These are phyloP conservation scores for Cottoperca gobio DNA, from an alignment of 2,797 vertebrate species.

Conservation along the genomic window DNA sequence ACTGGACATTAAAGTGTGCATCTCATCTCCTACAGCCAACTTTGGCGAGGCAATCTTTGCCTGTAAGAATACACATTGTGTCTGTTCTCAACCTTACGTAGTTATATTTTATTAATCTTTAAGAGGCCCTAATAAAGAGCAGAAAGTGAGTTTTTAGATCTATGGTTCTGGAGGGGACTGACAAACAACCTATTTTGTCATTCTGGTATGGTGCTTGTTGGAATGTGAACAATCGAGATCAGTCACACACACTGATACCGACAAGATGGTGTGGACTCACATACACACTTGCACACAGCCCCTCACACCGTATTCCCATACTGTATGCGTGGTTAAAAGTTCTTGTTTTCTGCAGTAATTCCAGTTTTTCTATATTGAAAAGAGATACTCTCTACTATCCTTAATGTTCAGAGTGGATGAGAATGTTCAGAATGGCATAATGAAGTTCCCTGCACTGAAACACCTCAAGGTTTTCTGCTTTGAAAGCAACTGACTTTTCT, in stretches of 20 bases:
- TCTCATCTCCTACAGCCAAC: not conserved
- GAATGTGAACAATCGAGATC: not conserved
- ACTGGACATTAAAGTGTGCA: not conserved
- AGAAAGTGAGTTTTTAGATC: not conserved
- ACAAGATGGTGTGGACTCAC: not conserved
- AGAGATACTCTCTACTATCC: conserved; percentile 13
- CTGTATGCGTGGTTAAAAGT: not conserved
- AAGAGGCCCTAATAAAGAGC: not conserved
- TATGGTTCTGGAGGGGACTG: not conserved
- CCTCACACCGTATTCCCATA: not conserved
- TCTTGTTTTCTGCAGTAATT: conserved; percentile 24
- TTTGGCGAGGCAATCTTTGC: not conserved
- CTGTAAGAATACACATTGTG: not conserved
- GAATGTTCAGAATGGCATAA: conserved; percentile 51
- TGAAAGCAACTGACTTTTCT: conserved; percentile 58
- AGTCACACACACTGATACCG: not conserved
- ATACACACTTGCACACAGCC: not conserved
- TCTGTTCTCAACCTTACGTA: not conserved
- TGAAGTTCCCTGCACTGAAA: conserved; percentile 55
- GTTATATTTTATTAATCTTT: not conserved
- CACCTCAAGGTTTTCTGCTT: conserved; percentile 74
- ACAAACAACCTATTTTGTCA: not conserved
- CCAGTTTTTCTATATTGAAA: conserved; percentile 2
- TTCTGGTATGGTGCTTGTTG: not conserved
- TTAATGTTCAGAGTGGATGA: conserved; percentile 42